Evolutionary conservation across 1,140 invertebrate species (phyloP).

Genomic region (Drosophila persimilis): DNA sequence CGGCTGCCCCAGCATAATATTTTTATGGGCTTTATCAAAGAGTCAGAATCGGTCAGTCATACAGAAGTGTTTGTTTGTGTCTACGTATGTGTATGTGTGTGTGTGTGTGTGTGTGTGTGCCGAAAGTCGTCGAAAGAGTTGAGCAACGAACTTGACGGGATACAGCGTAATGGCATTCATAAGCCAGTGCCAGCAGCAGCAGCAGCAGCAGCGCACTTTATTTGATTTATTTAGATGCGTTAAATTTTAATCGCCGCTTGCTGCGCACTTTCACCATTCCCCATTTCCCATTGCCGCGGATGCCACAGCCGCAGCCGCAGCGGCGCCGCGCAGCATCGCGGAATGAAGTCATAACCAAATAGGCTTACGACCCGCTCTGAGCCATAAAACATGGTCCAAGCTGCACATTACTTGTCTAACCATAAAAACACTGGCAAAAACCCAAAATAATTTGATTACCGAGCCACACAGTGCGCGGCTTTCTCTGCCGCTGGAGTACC

Average conservation of each 20-base stretch:
- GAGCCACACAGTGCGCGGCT: slow-evolving; percentile 22
- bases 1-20: slow-evolving; percentile 52
- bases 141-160: slow-evolving; percentile 53
- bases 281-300: too few species aligned
- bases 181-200: slow-evolving; percentile 5
- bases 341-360: slow-evolving; percentile 81
- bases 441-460: slow-evolving; percentile 52
- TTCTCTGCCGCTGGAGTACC: slow-evolving; percentile 13
- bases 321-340: slow-evolving; percentile 24
- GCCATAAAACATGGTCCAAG: slow-evolving; percentile 45
- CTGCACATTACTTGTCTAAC: slow-evolving; percentile 26
- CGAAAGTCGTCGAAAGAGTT: slow-evolving; percentile 40
- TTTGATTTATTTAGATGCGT: slow-evolving; percentile 70
- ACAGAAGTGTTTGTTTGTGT: slow-evolving; percentile 24
- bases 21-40: slow-evolving; percentile 43
- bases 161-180: slow-evolving; percentile 41
- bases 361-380: slow-evolving; percentile 45
- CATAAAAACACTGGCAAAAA: slow-evolving; percentile 43
- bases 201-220: slow-evolving; percentile 23
- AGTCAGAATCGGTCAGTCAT: slow-evolving; percentile 47
- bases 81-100: slow-evolving; percentile 5
- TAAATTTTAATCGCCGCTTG: slow-evolving; percentile 35
- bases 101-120: background rate
- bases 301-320: background rate
- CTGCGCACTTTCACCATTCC: slow-evolving; percentile 58